Conservation (phyloP, 2,797 vertebrate genomes). For the Melanotaenia parkinsoni region DNA sequence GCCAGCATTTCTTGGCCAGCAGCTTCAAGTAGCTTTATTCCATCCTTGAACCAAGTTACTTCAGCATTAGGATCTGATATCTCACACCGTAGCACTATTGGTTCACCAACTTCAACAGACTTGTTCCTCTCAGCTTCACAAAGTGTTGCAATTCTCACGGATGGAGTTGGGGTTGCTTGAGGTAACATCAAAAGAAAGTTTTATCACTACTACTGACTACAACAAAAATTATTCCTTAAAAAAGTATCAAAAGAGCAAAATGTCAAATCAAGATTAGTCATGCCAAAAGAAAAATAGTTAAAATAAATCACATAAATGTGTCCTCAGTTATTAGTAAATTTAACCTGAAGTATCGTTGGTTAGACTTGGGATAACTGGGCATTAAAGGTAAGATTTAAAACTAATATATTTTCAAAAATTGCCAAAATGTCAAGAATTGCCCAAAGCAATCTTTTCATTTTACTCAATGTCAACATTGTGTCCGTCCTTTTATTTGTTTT, state of each 20-base stretch:
- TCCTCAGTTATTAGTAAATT: constrained; percentile 63
- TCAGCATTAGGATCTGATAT: constrained; percentile 74
- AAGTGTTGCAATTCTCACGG: constrained; percentile 77
- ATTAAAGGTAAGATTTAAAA: constrained; percentile 63
- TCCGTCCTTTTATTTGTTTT: constrained; percentile 71
- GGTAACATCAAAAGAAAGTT: constrained; percentile 80
- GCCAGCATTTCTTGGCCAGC: constrained; percentile 72
- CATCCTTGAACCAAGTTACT: constrained; percentile 85
- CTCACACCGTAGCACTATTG: constrained; percentile 73
- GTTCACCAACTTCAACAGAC: constrained; percentile 74
- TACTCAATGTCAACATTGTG: constrained; percentile 70
- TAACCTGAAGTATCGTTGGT: constrained; percentile 57
- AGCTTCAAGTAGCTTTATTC: constrained; percentile 72
- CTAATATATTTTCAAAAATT: constrained; percentile 52
- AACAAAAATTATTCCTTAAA: constrained; percentile 51
- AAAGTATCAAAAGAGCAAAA: constrained; percentile 53
- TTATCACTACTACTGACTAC: constrained; percentile 72
- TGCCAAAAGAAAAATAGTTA: constrained; percentile 61
- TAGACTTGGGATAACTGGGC: constrained; percentile 65
- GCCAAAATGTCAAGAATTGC: constrained; percentile 61
- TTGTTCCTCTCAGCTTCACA: constrained; percentile 76
- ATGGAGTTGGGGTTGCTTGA: constrained; percentile 81
- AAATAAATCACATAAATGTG: constrained; percentile 47
- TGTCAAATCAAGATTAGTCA: constrained; percentile 71
- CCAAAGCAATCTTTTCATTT: constrained; percentile 63